A percentile compares a stretch with the other conserved stretches of the same genome.
Conservation (phyloP, 2,113 vertebrate genomes). For the Phyllopteryx taeniolatus region DNA sequence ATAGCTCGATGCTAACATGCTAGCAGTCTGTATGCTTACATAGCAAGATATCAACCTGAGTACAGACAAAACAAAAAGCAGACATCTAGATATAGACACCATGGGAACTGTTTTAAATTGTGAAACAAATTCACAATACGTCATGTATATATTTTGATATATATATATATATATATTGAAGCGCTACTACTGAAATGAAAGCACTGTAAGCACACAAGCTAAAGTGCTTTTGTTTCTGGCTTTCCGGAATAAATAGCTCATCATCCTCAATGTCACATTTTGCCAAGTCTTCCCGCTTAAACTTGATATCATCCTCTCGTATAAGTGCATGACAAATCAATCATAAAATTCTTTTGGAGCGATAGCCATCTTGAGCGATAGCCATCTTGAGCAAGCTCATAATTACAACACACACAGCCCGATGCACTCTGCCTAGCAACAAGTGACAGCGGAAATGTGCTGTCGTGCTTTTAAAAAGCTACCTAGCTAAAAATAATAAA, state of each 20-base stretch:
- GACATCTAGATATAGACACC: too few species aligned
- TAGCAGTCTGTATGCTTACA: too few species aligned
- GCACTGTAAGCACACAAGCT: neutral
- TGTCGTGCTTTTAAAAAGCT: neutral
- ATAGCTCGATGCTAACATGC: too few species aligned
- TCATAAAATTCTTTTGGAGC: constrained; percentile 57
- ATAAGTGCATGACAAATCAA: constrained; percentile 65
- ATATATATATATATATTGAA: too few species aligned
- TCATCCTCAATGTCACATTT: constrained; percentile 6
- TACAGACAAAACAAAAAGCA: too few species aligned
- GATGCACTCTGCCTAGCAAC: neutral
- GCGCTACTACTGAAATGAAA: too few species aligned
- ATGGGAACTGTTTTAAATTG: too few species aligned
- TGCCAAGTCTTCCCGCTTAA: constrained; percentile 21
- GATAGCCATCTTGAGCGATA: constrained; percentile 54
- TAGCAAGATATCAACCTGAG: too few species aligned
- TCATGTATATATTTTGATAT: too few species aligned
- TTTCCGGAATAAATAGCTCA: constrained; percentile 17
- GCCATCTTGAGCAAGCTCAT: constrained; percentile 50
- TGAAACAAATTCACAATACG: too few species aligned
- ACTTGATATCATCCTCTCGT: constrained; percentile 41
- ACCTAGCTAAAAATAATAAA: neutral
- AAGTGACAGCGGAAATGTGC: neutral
- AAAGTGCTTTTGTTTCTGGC: neutral
- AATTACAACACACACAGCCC: constrained; percentile 30